Evolutionary conservation across 1,140 invertebrate genomes (phyloP).

Genomic region (Drosophila pallidifrons): DNA sequence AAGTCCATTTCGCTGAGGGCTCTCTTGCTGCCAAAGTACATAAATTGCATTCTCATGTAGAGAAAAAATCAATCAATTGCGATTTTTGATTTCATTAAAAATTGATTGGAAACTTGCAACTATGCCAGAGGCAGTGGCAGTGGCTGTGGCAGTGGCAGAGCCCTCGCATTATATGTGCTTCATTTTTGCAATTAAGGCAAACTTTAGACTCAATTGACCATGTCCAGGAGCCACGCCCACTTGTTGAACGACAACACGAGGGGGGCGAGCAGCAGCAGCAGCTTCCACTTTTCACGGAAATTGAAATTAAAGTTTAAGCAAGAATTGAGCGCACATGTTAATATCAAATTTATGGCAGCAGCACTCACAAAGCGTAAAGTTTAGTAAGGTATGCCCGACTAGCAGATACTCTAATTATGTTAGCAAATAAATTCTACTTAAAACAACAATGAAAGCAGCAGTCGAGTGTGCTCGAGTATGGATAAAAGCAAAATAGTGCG

Average conservation of each 20-base stretch:
- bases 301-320: slow-evolving; percentile 17
- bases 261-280: too few relatives aligned
- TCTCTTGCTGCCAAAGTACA: slow-evolving; percentile 6
- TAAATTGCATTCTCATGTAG: slow-evolving; percentile 16
- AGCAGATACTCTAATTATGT: too few relatives aligned
- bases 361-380: too few relatives aligned
- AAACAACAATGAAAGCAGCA: too few relatives aligned
- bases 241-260: neutral
- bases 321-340: slow-evolving; percentile 1
- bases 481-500: too few relatives aligned
- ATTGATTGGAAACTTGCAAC: slow-evolving; percentile 54
- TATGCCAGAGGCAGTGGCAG: slow-evolving; percentile 8
- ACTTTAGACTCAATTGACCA: slow-evolving; percentile 1
- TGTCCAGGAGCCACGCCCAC: neutral
- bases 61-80: slow-evolving; percentile 29
- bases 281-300: slow-evolving; percentile 6
- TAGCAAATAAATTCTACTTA: too few relatives aligned
- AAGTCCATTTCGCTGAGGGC: neutral
- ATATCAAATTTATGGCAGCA: neutral
- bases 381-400: too few relatives aligned
- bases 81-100: slow-evolving; percentile 55
- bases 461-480: too few relatives aligned
- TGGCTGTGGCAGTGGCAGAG: neutral
- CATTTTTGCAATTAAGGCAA: slow-evolving; percentile 15
- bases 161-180: neutral